Percentiles rank a stretch among this genome's conserved stretches.
These are phyloP conservation scores for Ranitomeya imitator DNA, from an alignment of 2,113 vertebrate species.

Conservation along the genomic window DNA sequence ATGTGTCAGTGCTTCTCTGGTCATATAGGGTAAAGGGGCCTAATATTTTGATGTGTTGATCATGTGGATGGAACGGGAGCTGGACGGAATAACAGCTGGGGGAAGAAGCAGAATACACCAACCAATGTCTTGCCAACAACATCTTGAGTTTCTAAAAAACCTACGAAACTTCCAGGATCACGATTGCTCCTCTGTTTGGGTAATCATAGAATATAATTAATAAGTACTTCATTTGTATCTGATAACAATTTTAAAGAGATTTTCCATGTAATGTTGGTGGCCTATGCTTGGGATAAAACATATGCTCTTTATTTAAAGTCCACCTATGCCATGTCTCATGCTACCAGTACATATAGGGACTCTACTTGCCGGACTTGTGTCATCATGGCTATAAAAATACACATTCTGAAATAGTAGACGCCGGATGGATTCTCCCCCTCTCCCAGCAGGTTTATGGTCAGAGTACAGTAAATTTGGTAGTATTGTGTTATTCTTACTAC, in stretches of 20 bases:
- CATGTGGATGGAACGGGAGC: no score
- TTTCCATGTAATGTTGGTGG: neutral
- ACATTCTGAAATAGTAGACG: neutral
- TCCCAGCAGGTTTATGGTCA: neutral
- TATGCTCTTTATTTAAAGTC: neutral
- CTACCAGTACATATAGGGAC: neutral
- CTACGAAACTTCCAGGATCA: no score
- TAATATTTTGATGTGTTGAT: no score
- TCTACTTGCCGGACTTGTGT: neutral
- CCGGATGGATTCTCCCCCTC: constrained; percentile 1
- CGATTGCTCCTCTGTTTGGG: no score
- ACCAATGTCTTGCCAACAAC: no score
- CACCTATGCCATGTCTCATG: neutral
- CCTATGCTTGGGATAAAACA: neutral
- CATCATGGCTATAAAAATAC: neutral
- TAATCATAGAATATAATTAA: no score
- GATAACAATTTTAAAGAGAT: neutral
- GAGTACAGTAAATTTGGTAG: constrained; percentile 20
- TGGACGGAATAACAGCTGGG: no score
- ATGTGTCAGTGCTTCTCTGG: no score
- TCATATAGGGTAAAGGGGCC: no score
- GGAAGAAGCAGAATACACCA: no score
- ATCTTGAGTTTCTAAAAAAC: no score
- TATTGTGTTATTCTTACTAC: constrained; percentile 33
- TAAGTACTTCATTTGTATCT: no score